phyloP scores from a whole-genome alignment of 2,888 invertebrate species.

The Nephrotoma guestfalica region DNA sequence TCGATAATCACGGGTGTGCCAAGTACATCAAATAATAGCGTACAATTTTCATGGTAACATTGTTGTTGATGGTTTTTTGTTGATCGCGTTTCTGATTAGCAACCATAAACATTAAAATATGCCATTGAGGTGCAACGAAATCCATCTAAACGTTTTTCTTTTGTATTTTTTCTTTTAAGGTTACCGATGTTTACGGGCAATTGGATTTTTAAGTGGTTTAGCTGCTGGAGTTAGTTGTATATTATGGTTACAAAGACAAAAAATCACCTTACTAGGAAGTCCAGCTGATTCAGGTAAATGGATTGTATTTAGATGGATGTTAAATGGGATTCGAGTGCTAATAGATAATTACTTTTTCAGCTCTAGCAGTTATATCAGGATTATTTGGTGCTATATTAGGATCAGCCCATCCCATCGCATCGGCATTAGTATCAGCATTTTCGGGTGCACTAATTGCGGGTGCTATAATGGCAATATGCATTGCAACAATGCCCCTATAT shows the following conservation, averaged over 20 bases:
- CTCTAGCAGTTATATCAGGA: conserved; percentile 29
- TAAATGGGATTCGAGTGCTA: too few species aligned
- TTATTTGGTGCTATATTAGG: conserved; percentile 30
- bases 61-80: background rate
- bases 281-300: conserved; percentile 25
- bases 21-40: background rate
- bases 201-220: conserved; percentile 78
- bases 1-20: background rate
- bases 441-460: conserved; percentile 30
- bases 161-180: conserved; percentile 37
- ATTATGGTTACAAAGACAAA: conserved; percentile 66
- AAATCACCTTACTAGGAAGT: conserved; percentile 57
- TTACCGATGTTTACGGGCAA: conserved; percentile 76
- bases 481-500: conserved; percentile 33
- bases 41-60: background rate
- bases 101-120: background rate
- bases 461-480: conserved; percentile 30
- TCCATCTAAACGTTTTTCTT: background rate
- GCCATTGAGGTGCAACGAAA: background rate
- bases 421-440: conserved; percentile 28
- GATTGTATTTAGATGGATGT: background rate
- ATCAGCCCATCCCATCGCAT: conserved; percentile 31
- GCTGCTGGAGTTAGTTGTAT: conserved; percentile 71
- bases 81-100: background rate
- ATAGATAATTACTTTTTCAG: conserved; percentile 10